Evolutionary conservation across 2,113 vertebrate genomes (phyloP), one percentile per base, ranked within the genome.

Genomic region (Tamias sibiricus): DNA sequence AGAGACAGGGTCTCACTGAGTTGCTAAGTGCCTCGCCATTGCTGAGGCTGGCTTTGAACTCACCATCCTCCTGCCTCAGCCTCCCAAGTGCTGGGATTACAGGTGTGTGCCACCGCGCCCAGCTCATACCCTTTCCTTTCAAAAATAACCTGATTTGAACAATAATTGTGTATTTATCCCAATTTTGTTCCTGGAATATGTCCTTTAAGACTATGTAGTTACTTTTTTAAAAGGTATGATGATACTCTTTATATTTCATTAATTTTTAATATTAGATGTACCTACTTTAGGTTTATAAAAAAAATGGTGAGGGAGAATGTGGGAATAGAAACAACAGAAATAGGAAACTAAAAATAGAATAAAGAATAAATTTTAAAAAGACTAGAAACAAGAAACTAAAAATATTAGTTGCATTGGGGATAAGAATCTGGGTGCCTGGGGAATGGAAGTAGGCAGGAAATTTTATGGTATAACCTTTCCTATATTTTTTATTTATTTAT

Each of bases 71-170:
- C n/a, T n/a, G n/a, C n/a, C n/a, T n/a, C n/a, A n/a, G n/a, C n/a
- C n/a, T n/a, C n/a, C n/a, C n/a, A n/a, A n/a, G n/a, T n/a, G n/a
- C n/a, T n/a, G n/a, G n/a, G n/a, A n/a, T n/a, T n/a, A n/a, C n/a
- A n/a, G n/a, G n/a, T n/a, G n/a, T n/a, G n/a, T n/a, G n/a, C n/a
- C n/a, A n/a, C n/a, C n/a, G n/a, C n/a, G n/a, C n/a, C n/a, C n/a
- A n/a, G n/a, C n/a, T n/a, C n/a, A n/a, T n/a, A n/a, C n/a, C n/a
- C 20, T 83, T 79, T 42, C 35, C 68, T 96, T 95, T 77, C 14
- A 37, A 91, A 75, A 79, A 7, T 66, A 30, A 47, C 64, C 95
- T 59, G 1, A 71, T 64, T 72, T 62, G n/a, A 26, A 4, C 19
- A 54, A 22, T 52, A 69, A 86, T 90, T 92, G 42, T 44, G 22